These are phyloP conservation scores for Agriopis aurantiaria DNA, from an alignment of 2,888 invertebrate genomes.

Conservation along the genomic window DNA sequence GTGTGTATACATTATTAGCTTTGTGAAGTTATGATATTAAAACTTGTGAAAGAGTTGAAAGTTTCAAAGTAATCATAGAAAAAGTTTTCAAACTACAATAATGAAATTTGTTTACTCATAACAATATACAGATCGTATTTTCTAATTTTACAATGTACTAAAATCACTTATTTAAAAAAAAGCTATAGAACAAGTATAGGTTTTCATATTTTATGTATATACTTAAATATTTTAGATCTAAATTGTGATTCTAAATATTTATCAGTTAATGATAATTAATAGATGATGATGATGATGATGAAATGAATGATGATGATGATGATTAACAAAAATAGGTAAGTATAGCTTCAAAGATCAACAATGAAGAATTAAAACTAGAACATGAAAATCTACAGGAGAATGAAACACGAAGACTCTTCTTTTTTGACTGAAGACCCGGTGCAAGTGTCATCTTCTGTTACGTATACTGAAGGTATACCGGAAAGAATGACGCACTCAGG, in stretches of 20 bases:
- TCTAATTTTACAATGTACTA: neutral
- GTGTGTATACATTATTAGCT: slow-evolving; percentile 5
- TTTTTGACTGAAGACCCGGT: slow-evolving; percentile 60
- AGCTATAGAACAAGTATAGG: too few relatives aligned
- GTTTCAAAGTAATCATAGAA: slow-evolving; percentile 2
- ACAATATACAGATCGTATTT: neutral
- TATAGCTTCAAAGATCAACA: neutral
- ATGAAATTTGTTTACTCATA: neutral
- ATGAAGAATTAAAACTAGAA: neutral
- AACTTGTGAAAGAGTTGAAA: neutral
- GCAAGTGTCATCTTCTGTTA: slow-evolving; percentile 98
- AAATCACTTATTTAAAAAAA: too few relatives aligned
- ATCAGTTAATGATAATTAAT: neutral
- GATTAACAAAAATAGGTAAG: neutral
- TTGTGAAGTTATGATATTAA: slow-evolving; percentile 6
- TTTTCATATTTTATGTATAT: too few relatives aligned
- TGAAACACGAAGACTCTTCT: slow-evolving; percentile 46
- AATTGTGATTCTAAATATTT: neutral
- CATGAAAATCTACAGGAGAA: slow-evolving; percentile 18
- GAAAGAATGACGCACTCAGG: slow-evolving; percentile 98
- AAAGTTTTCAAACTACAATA: neutral
- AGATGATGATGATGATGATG: neutral
- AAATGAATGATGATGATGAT: neutral
- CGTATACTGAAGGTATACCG: slow-evolving; percentile 99
- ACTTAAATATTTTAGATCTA: too few relatives aligned